phyloP scores from a whole-genome alignment of 2,113 vertebrate genomes.

The Cyanoderma ruficeps region DNA sequence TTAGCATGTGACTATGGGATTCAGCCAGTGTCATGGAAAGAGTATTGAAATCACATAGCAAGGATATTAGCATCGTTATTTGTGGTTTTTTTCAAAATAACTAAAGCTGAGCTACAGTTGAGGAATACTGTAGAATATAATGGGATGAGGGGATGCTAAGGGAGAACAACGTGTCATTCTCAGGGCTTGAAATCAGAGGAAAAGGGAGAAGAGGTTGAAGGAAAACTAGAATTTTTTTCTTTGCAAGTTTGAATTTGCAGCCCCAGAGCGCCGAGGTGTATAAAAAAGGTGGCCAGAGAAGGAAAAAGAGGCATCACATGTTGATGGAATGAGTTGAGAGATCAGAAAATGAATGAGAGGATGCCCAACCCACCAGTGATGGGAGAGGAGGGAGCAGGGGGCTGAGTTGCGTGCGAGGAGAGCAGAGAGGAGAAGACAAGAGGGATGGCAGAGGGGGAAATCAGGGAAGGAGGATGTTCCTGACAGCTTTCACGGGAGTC shows the following conservation, averaged over 20 bases:
- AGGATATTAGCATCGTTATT: not conserved
- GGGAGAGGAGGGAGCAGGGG: not conserved
- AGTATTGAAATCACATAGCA: not conserved
- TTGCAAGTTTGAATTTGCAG: not conserved
- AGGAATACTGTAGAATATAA: not conserved
- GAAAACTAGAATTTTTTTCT: not conserved
- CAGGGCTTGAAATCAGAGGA: not conserved
- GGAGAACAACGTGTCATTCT: not conserved
- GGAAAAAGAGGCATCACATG: not conserved
- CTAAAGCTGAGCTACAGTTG: not conserved
- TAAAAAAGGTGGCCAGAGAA: not conserved
- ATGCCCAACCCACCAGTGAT: accelerated
- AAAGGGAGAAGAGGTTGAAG: not conserved
- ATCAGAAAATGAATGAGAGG: not conserved
- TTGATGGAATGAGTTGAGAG: not conserved
- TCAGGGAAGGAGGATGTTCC: not conserved
- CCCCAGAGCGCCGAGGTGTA: not conserved
- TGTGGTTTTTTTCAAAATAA: not conserved
- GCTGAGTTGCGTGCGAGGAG: not conserved
- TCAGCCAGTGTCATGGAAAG: not conserved
- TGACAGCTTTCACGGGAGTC: accelerated
- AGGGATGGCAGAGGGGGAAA: not conserved
- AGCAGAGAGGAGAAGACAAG: not conserved
- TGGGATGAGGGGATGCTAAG: not conserved
- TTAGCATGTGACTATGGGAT: not conserved